These are phyloP conservation scores for Drosophila santomea DNA, from an alignment of 1,140 invertebrate genomes.

Conservation along the genomic window DNA sequence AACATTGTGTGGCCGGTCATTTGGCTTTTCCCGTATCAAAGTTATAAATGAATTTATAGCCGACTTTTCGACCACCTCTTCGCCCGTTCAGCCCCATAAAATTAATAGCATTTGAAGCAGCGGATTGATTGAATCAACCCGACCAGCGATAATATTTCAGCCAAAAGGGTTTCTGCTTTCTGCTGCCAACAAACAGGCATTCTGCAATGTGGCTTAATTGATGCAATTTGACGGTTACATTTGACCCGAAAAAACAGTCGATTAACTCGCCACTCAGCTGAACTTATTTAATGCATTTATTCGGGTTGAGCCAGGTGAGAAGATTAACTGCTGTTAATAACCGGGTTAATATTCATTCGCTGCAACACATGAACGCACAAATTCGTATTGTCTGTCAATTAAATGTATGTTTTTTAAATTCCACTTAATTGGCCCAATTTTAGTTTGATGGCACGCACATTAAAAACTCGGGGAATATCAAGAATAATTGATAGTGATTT, in stretches of 20 bases:
- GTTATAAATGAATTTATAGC: constrained; percentile 75
- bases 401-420: constrained; percentile 13
- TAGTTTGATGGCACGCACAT: background rate
- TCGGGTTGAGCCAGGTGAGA: constrained; percentile 1
- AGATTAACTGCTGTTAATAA: constrained; percentile 24
- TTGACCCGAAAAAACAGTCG: constrained; percentile 14
- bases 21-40: constrained; percentile 49
- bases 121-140: constrained; percentile 69
- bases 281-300: constrained; percentile 38
- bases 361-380: constrained; percentile 16
- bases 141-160: constrained; percentile 28
- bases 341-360: constrained; percentile 1
- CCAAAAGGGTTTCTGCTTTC: constrained; percentile 2
- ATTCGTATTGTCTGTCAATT: constrained; percentile 28
- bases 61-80: background rate
- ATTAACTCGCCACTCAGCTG: constrained; percentile 34
- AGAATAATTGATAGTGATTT: background rate
- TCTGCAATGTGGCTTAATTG: constrained; percentile 32
- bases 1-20: constrained; percentile 50
- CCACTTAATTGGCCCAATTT: constrained; percentile 13
- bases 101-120: constrained; percentile 63
- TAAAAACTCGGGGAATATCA: background rate
- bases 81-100: constrained; percentile 17
- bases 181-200: constrained; percentile 2
- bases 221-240: constrained; percentile 27